Evolutionary conservation across 2,888 invertebrate genomes (phyloP), one percentile per base, ranked within the genome.

Genomic region (Troides helena): DNA sequence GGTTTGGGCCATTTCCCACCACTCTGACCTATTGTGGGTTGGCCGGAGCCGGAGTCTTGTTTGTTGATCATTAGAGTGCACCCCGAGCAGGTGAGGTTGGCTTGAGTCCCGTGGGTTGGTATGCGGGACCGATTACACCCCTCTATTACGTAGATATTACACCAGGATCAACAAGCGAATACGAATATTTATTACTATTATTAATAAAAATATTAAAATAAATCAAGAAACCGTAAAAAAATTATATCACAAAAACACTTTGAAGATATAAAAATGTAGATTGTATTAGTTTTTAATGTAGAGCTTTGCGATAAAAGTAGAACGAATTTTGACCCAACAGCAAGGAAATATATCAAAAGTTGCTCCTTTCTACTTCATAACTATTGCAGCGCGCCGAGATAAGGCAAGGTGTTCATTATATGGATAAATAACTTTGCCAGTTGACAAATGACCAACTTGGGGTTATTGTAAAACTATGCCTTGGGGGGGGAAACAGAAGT

Each of bases 321-420:
- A 62, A 60, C 65, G 62, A 62, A 62, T 69, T 65, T 65, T 46
- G 58, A 77, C 76, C 77, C 74, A 66, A 72, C 73, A 74, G 74
- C 76, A 80, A 82, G 79, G 82, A 85, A 83, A 88, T 88, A 88
- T 88, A 88, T 88, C 87, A 85, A 77, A 82, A 83, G 81, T 83
- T 78, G 72, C 68, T 73, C 68, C 76, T 77, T 70, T 36, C 57
- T 70, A 50, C 79, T 82, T 85, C 84, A 84, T 79, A 84, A 85
- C 81, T 84, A 81, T 80, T 78, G 77, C 78, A 70, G 66, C 53
- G 39, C 74, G 74, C 75, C 75, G 78, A 85, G 86, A 86, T 86
- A 85, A 85, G 79, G 79, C 76, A 77, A 83, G 82, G 82, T 85
- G 84, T 87, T 88, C 85, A 85, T 89, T 88, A 86, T 80, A 78